A percentile compares a stretch with the other conserved stretches of the same genome.
Evolutionary conservation across 2,888 invertebrate species (phyloP).

Genomic region (Drosophila cognata): DNA sequence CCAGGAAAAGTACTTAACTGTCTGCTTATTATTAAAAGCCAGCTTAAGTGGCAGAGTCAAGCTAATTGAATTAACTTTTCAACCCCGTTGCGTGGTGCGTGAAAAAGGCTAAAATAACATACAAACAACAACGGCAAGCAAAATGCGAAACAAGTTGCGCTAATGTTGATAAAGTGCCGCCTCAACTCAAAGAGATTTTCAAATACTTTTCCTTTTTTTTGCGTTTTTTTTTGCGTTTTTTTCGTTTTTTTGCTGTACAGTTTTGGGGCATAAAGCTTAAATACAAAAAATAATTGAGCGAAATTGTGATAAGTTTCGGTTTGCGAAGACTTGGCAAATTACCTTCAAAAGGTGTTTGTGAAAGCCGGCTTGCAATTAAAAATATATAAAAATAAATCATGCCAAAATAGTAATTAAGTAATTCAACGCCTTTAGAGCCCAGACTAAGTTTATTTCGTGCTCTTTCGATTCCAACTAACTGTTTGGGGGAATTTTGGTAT

Average conservation of each 20-base stretch:
- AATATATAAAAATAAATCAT: background rate
- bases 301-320: slow-evolving; percentile 6
- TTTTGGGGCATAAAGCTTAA: slow-evolving; percentile 36
- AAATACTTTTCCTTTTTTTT: slow-evolving; percentile 36
- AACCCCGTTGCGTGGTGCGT: slow-evolving; percentile 69
- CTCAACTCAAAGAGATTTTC: slow-evolving; percentile 66
- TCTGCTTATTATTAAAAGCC: slow-evolving; percentile 78
- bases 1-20: slow-evolving; percentile 71
- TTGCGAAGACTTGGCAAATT: slow-evolving; percentile 2
- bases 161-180: slow-evolving; percentile 70
- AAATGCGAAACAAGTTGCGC: slow-evolving; percentile 61
- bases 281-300: background rate
- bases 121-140: slow-evolving; percentile 40
- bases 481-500: too few relatives aligned
- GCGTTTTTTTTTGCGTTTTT: slow-evolving; percentile 21
- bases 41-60: slow-evolving; percentile 79
- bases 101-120: slow-evolving; percentile 66
- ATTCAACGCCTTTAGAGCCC: background rate
- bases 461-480: background rate
- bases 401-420: background rate
- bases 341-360: background rate
- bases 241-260: slow-evolving; percentile 5
- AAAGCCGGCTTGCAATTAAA: background rate
- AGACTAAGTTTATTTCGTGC: background rate
- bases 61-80: slow-evolving; percentile 77